Base-by-base conservation (phyloP, 1,140 invertebrate species). In the Zaprionus kolodkinae region DNA sequence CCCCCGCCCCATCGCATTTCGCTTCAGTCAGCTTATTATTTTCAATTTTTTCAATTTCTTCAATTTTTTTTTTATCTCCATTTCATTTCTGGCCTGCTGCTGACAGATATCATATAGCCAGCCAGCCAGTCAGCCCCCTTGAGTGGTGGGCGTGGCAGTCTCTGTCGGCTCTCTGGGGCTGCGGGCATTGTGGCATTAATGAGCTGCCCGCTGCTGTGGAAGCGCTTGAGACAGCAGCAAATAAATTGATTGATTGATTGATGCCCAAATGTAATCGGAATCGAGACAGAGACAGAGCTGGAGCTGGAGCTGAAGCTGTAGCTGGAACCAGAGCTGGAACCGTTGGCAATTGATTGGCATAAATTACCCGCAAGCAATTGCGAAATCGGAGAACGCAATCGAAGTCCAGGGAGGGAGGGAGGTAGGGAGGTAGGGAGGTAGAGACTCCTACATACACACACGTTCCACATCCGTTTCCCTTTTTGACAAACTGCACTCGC, bases 271-370 rank as follows among this genome's bases (percentile, higher is more conserved):
- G 30, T 38, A 55, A 52, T 69, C 54, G 65, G 45, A 60, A 72
- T 65, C 15, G 48, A 15, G 27, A 25, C 43, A 48, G 48, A 15
- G 27, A 25, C 43, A 48, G 7, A 17, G 15, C 15, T 15, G 6
- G 45, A 48, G 17, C 12, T 12, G 13, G 38, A 13, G 36, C 36
- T 12, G 36, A 12, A 45, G 7, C n/a, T n/a, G n/a, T 13, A 45
- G 43, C 3, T n/a, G 15, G 43, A 45, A 6, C 4, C 15, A 45
- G 17, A 45, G 43, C 13, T 7, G 40, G n/a, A 21, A 21, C 13
- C 15, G 13, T 52, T 25, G 50, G 63, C 76, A 66, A 79, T 86
- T 86, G 76, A 86, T 86, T 81, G 86, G 72, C 82, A 86, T 86
- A 86, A 86, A 86, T 86, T 79, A 86, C 68, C 57, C 79, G 69